These are phyloP conservation scores for Drosophila ercepeae DNA, from an alignment of 1,140 invertebrate genomes.

Conservation along the genomic window DNA sequence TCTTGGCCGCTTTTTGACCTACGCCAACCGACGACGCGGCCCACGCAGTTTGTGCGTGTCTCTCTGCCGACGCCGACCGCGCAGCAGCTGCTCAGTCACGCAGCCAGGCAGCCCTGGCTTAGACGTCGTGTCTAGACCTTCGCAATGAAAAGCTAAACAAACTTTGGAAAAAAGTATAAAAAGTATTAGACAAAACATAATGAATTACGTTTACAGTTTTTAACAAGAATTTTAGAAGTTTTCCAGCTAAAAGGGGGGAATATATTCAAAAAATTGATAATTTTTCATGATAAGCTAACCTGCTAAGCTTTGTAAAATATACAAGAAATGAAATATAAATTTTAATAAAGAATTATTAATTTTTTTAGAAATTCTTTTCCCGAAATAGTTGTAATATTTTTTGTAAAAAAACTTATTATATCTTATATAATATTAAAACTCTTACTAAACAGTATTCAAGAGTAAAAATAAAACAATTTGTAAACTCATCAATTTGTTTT, in stretches of 20 bases:
- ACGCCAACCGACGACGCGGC: slow-evolving; percentile 57
- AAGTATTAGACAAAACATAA: neutral
- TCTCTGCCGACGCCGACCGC: slow-evolving; percentile 15
- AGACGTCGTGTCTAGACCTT: slow-evolving; percentile 65
- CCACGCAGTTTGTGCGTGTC: slow-evolving; percentile 47
- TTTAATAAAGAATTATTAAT: too few relatives aligned
- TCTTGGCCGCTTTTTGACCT: slow-evolving; percentile 65
- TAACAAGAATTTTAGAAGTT: neutral
- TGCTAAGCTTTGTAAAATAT: too few relatives aligned
- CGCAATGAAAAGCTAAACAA: slow-evolving; percentile 42
- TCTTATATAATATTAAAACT: neutral
- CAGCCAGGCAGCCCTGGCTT: slow-evolving; percentile 34
- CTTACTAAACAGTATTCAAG: neutral
- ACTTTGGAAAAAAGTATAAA: neutral
- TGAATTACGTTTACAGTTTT: neutral
- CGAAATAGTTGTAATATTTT: too few relatives aligned
- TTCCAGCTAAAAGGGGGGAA: neutral
- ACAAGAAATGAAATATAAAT: too few relatives aligned
- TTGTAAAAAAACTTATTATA: too few relatives aligned
- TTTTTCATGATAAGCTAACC: too few relatives aligned
- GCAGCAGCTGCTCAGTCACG: slow-evolving; percentile 21
- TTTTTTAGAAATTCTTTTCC: too few relatives aligned
- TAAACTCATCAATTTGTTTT: neutral
- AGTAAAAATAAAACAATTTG: neutral
- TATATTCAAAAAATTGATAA: neutral